Evolutionary conservation across 2,888 invertebrate genomes (phyloP).

Genomic region (Hermaeophaga mercurialis): DNA sequence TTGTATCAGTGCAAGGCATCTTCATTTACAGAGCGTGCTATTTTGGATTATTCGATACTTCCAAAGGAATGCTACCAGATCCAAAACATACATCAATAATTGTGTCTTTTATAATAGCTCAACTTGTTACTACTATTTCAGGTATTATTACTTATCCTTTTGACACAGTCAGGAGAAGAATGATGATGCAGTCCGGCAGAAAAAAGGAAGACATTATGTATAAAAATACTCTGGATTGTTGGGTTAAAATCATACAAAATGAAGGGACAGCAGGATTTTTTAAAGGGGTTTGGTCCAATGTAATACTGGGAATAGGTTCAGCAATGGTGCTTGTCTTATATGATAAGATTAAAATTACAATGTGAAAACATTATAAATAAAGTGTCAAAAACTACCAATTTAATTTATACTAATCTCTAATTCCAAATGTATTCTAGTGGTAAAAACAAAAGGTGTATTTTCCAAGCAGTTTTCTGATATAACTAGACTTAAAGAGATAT

Average conservation of each 20-base stretch:
- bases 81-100: background rate
- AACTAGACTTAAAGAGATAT: too few species aligned
- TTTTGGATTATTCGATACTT: background rate
- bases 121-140: background rate
- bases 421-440: too few species aligned
- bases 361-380: too few species aligned
- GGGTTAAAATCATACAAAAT: background rate
- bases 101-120: background rate
- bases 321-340: background rate
- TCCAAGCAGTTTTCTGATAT: too few species aligned
- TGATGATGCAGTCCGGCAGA: conserved; percentile 1
- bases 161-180: background rate
- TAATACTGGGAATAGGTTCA: background rate
- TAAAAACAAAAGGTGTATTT: too few species aligned
- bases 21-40: background rate
- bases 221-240: conserved; percentile 6
- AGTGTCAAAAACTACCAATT: too few species aligned
- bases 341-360: conserved; percentile 1
- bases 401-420: too few species aligned
- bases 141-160: background rate
- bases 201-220: background rate
- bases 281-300: background rate
- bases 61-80: background rate
- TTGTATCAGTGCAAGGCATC: conserved; percentile 65
- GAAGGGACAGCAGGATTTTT: background rate